Conservation (phyloP, 2,888 invertebrate species). For the Campoplex capitator region DNA sequence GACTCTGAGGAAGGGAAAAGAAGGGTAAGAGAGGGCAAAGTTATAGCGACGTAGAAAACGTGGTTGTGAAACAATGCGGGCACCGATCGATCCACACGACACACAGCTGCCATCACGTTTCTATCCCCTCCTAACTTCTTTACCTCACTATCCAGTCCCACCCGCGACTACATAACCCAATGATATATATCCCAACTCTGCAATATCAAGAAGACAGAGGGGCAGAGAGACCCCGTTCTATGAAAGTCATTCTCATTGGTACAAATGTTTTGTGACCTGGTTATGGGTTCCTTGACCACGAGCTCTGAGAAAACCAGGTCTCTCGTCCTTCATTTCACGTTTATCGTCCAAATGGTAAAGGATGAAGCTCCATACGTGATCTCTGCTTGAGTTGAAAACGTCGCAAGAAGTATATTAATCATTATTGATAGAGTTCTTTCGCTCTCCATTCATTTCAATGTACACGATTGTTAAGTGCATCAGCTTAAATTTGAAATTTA, state of each 20-base stretch:
- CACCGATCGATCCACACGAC: conserved; percentile 72
- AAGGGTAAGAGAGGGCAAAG: conserved; percentile 16
- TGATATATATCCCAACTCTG: conserved; percentile 32
- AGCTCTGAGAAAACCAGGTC: not conserved
- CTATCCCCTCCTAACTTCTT: conserved; percentile 22
- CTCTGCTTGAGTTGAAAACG: not conserved
- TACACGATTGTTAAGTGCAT: not conserved
- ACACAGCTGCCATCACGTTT: conserved; percentile 63
- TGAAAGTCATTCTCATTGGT: conserved; percentile 14
- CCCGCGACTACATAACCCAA: conserved; percentile 15
- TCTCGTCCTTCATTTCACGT: not conserved
- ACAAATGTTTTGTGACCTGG: conserved; percentile 37
- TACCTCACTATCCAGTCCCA: conserved; percentile 1
- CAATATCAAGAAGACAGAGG: conserved; percentile 46
- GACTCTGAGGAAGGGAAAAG: not conserved
- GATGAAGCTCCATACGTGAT: not conserved
- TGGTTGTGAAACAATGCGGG: conserved; percentile 74
- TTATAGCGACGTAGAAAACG: conserved; percentile 38
- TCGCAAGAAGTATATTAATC: not conserved
- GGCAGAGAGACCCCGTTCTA: conserved; percentile 6
- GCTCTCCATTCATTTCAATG: not conserved
- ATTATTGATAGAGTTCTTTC: not conserved
- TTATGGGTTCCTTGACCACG: conserved; percentile 17
- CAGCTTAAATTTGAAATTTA: not conserved
- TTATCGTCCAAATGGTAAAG: not conserved